Evolutionary conservation across 2,888 invertebrate species (phyloP).

Genomic region (Orchesella flavescens): DNA sequence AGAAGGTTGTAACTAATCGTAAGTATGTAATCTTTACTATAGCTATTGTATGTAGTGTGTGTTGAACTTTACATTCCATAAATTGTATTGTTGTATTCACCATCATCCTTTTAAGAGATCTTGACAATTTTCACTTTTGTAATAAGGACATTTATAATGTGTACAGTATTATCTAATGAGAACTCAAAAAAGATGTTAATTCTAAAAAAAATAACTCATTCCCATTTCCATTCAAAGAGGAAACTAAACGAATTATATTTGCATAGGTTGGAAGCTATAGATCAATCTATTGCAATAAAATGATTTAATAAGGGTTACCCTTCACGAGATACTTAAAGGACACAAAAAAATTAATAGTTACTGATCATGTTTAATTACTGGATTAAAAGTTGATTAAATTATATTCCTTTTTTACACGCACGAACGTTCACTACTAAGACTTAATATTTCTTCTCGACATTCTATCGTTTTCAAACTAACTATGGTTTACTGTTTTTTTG

Average conservation of each 20-base stretch:
- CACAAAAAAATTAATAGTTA: no score
- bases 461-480: background rate
- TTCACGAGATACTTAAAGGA: no score
- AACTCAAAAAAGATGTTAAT: background rate
- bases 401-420: background rate
- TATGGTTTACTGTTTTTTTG: conserved; percentile 12
- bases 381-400: background rate
- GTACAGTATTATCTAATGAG: background rate
- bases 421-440: background rate
- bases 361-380: background rate
- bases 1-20: background rate
- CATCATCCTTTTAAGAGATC: conserved; percentile 39
- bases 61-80: conserved; percentile 55
- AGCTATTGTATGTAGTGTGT: conserved; percentile 1
- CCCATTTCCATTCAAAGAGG: background rate
- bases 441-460: background rate
- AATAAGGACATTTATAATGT: background rate
- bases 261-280: conserved; percentile 1
- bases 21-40: conserved; percentile 5
- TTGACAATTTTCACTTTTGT: conserved; percentile 23
- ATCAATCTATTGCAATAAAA: no score
- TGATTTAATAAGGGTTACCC: no score
- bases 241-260: background rate
- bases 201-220: background rate
- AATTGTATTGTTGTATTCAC: background rate